Percentiles rank a stretch among this genome's conserved stretches.
phyloP scores from a whole-genome alignment of 2,797 vertebrate genomes.

The Pipistrellus pygmaeus region DNA sequence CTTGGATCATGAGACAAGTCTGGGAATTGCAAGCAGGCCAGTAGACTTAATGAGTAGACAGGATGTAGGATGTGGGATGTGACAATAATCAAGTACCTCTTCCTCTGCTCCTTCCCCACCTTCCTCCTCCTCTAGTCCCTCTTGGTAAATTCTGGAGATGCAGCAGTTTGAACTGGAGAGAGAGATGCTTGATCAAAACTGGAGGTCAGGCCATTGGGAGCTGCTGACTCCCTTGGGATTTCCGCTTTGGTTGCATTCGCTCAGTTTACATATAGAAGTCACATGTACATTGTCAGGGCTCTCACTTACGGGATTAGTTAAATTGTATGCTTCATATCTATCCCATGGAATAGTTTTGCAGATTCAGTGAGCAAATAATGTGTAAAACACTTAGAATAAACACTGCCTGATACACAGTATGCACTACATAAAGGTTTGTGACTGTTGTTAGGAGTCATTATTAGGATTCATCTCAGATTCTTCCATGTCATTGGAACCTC shows the following conservation, averaged over 20 bases:
- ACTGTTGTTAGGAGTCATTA: neutral
- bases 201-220: neutral
- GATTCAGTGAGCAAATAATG: neutral
- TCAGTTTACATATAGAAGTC: neutral
- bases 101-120: neutral
- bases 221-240: neutral
- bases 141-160: slow-evolving; percentile 24
- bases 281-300: neutral
- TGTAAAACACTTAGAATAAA: neutral
- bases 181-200: neutral
- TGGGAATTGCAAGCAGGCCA: neutral
- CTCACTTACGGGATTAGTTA: neutral
- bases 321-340: neutral
- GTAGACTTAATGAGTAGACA: neutral
- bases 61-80: neutral
- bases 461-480: neutral
- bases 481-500: neutral
- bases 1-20: neutral
- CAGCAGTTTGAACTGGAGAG: neutral
- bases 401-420: neutral
- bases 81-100: neutral
- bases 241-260: neutral
- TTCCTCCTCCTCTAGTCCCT: neutral
- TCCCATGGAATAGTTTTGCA: neutral
- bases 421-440: neutral